phyloP scores from a whole-genome alignment of 2,113 vertebrate species.

The Pampusana beccarii region DNA sequence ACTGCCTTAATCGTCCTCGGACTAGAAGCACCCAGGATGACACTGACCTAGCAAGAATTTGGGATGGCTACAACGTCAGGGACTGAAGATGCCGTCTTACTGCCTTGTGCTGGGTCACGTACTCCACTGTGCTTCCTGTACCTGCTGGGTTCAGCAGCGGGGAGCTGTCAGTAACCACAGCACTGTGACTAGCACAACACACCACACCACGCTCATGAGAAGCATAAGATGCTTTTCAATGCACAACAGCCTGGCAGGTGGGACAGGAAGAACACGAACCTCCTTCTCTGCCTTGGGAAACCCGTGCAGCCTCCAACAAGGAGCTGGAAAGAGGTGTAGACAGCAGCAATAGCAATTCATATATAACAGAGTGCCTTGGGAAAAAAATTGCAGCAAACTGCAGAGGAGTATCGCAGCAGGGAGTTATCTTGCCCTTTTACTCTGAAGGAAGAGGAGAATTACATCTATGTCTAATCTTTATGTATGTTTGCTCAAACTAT shows the following conservation, averaged over 20 bases:
- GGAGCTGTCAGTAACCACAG: not conserved
- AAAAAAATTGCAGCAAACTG: not conserved
- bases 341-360: not conserved
- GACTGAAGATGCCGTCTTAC: not conserved
- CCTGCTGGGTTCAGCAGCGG: not conserved
- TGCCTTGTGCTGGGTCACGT: not conserved
- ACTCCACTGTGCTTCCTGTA: not conserved
- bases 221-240: not conserved
- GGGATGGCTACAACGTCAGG: not conserved
- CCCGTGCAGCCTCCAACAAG: not conserved
- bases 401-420: not conserved
- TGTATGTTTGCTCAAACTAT: not conserved
- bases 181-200: accelerated
- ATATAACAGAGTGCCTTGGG: accelerated
- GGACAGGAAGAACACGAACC: not conserved
- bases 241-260: not conserved
- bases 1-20: not conserved
- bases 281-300: not conserved
- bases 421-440: not conserved
- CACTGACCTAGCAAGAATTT: not conserved
- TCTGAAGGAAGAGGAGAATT: not conserved
- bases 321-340: not conserved
- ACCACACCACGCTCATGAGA: not conserved
- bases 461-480: not conserved
- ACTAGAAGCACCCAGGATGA: not conserved